phyloP scores from a whole-genome alignment of 2,888 invertebrate species.

The Eucera pruinosa region DNA sequence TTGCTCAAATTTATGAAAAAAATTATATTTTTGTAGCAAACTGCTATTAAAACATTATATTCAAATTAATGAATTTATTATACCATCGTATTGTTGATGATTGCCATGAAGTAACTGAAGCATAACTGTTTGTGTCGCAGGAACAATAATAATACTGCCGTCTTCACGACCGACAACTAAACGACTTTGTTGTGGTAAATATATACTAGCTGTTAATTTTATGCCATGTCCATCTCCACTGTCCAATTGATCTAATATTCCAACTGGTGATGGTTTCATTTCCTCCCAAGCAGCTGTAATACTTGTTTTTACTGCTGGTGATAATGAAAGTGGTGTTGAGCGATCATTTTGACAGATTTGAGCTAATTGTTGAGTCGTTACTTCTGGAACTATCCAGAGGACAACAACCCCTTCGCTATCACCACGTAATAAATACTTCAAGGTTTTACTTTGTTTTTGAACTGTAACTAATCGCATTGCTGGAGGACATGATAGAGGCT shows the following conservation, averaged over 20 bases:
- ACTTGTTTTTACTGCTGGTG: conserved; percentile 92
- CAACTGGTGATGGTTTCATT: conserved; percentile 95
- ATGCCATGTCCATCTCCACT: conserved; percentile 90
- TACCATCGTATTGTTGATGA: conserved; percentile 92
- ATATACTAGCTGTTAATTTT: conserved; percentile 96
- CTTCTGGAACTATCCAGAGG: conserved; percentile 95
- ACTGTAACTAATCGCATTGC: conserved; percentile 93
- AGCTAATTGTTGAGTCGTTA: conserved; percentile 87
- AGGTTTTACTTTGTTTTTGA: conserved; percentile 88
- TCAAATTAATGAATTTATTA: conserved; percentile 30
- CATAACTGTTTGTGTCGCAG: conserved; percentile 98
- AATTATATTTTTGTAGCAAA: conserved; percentile 86
- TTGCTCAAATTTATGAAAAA: neutral
- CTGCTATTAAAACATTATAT: neutral
- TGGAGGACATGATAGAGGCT: conserved; percentile 95
- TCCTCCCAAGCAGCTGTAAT: conserved; percentile 94
- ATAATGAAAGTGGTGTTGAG: conserved; percentile 86
- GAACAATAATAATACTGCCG: conserved; percentile 97
- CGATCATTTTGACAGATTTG: conserved; percentile 87
- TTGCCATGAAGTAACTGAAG: conserved; percentile 95
- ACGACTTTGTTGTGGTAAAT: conserved; percentile 96
- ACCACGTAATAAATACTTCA: conserved; percentile 91
- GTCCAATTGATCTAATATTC: conserved; percentile 95
- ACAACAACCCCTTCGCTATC: conserved; percentile 96
- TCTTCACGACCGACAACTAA: conserved; percentile 97